phyloP scores from a whole-genome alignment of 2,113 vertebrate genomes.

The Heloderma charlesbogerti region DNA sequence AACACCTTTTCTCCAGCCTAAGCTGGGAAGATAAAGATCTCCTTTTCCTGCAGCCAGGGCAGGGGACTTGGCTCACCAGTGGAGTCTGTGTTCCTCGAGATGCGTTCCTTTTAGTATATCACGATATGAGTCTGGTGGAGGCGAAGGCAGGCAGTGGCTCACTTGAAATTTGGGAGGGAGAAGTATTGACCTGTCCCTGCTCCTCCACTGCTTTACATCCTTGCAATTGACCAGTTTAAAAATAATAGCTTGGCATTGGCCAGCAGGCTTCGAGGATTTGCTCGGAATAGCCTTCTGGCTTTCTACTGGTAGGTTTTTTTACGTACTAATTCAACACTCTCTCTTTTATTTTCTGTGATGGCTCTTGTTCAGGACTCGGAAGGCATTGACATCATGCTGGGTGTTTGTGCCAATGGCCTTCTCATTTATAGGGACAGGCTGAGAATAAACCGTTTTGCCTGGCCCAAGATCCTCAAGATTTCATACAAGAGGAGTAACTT shows the following conservation, averaged over 20 bases:
- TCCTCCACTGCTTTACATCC: not conserved
- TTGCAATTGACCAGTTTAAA: not conserved
- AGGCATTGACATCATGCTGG: constrained; percentile 98
- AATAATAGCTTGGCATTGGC: not conserved
- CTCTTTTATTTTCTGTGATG: constrained; percentile 18
- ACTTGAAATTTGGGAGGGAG: not conserved
- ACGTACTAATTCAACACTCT: not conserved
- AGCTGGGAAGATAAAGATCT: not conserved
- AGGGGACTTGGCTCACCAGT: not conserved
- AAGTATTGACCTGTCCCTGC: not conserved
- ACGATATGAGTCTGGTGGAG: not conserved
- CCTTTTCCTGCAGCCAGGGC: not conserved
- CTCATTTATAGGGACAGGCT: constrained; percentile 97
- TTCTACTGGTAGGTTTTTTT: constrained; percentile 14
- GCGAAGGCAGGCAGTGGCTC: too few species aligned
- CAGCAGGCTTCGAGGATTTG: not conserved
- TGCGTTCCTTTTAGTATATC: not conserved
- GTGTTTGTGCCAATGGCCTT: constrained; percentile 95
- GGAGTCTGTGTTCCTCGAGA: not conserved
- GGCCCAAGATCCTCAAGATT: constrained; percentile 99
- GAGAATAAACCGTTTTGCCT: constrained; percentile 98
- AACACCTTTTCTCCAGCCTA: not conserved
- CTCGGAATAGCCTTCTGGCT: not conserved
- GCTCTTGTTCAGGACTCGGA: constrained; percentile 89
- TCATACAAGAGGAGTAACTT: constrained; percentile 99